Base-by-base conservation (phyloP, 2,797 vertebrate genomes). In the Zenarchopterus dispar region DNA sequence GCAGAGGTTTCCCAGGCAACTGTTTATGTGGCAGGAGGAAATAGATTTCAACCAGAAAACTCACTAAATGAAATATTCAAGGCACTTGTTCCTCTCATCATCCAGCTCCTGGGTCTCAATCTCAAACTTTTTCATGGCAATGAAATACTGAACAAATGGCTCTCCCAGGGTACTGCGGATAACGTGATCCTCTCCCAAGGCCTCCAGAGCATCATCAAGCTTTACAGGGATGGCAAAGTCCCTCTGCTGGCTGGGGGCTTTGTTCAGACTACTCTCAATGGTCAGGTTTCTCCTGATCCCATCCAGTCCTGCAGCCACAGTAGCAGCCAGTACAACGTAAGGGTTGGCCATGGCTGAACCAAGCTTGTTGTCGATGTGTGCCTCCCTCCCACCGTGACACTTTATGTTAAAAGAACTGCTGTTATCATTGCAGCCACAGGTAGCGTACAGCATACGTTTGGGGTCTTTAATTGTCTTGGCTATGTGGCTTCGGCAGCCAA, bases 101-200 rank as follows among this genome's bases (percentile, higher is more conserved):
- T 97, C 95, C 63, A 94, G 81, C 82, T 96, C 94, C 88, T 98
- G 94, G 0, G 92, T 96, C 89, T 98, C 96, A 65, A 99, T 92
- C 81, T 99, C 97, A 67, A 96, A 94, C 62, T 89, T 95, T 82
- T 98, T 98, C 94, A 98, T 95, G 58, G 95, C 95, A 21, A 98
- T 89, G 81, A 98, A 98, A 67, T 96, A 97, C n/a, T 92, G 93
- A 47, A 96, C 86, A 50, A 98, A 99, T 6, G 93, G 93, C 65
- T 98, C 96, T 0, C 96, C 97, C 0, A 99, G 88, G 2, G 95
- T 89, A 49, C 91, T 88, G 77, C 89, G 82, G 48, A 99, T 94
- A 66, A 95, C 91, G 0, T 84, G 82, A 48, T 99, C 95, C 47
- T 95, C 95, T 26, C 87, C 93, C 0, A 97, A 70, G 0, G 92